Evolutionary conservation across 2,113 vertebrate genomes (phyloP).

Genomic region (Trichomycterus rosablanca): DNA sequence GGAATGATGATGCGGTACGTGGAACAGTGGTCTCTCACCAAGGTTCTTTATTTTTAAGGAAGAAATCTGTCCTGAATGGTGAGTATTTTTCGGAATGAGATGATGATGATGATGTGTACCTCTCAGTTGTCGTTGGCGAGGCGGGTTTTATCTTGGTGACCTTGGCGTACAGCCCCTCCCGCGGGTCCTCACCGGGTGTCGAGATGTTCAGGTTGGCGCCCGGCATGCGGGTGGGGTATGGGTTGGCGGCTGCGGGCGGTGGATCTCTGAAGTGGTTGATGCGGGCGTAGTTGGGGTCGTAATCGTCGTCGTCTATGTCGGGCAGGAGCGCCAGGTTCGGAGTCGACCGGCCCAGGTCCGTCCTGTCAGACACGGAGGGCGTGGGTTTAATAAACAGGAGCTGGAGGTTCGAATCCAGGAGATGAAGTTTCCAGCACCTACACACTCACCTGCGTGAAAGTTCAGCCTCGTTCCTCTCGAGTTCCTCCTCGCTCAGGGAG

Average conservation of each 20-base stretch:
- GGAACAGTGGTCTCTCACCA: no score
- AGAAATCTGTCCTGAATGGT: no score
- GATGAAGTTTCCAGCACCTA: no score
- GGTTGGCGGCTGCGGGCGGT: conserved; percentile 58
- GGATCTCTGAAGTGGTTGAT: conserved; percentile 81
- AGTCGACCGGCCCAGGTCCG: conserved; percentile 48
- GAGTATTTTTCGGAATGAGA: no score
- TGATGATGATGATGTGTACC: no score
- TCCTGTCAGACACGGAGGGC: conserved; percentile 55
- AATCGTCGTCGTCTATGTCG: conserved; percentile 83
- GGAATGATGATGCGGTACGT: no score
- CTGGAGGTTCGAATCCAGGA: no score
- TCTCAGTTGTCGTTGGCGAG: conserved; percentile 61
- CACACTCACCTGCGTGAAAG: conserved; percentile 14
- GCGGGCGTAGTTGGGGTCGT: conserved; percentile 88
- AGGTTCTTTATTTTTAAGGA: no score
- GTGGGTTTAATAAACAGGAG: not conserved
- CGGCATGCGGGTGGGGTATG: conserved; percentile 47
- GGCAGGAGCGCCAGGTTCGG: conserved; percentile 48
- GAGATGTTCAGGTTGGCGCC: conserved; percentile 50
- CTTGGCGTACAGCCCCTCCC: conserved; percentile 86
- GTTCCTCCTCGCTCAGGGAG: conserved; percentile 76
- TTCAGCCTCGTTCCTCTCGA: conserved; percentile 70
- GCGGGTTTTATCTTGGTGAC: conserved; percentile 82
- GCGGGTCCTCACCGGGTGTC: conserved; percentile 69